Percentiles rank a stretch among this genome's conserved stretches.
Evolutionary conservation across 2,888 invertebrate species (phyloP).

Genomic region (Octodonta nipae): DNA sequence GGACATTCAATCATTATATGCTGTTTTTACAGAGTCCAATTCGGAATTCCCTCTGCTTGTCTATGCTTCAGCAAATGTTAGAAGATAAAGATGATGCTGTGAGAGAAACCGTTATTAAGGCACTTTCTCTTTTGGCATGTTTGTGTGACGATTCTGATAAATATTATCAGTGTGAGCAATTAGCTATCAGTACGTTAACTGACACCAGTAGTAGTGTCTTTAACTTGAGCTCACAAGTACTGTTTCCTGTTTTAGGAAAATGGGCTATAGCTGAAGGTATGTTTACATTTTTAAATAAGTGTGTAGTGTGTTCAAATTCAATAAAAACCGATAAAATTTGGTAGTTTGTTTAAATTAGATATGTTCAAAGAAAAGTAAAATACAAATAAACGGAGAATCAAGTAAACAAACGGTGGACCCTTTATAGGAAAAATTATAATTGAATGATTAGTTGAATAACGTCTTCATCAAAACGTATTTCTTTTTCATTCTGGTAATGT

Average conservation of each 20-base stretch:
- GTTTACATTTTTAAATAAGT: too few species aligned
- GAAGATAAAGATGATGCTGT: constrained; percentile 53
- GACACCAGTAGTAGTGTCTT: constrained; percentile 44
- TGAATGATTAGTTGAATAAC: too few species aligned
- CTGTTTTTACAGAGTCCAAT: constrained; percentile 39
- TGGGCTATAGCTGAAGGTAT: constrained; percentile 42
- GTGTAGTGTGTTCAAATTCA: too few species aligned
- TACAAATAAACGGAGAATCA: too few species aligned
- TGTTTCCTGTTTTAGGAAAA: constrained; percentile 49
- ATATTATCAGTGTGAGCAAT: constrained; percentile 46
- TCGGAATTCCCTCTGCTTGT: constrained; percentile 52
- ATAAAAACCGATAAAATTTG: too few species aligned
- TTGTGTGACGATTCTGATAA: constrained; percentile 52
- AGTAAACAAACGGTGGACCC: too few species aligned
- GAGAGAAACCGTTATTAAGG: constrained; percentile 46
- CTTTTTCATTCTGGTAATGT: too few species aligned
- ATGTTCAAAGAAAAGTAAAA: not conserved
- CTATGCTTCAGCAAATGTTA: constrained; percentile 59
- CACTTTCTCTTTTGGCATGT: constrained; percentile 47
- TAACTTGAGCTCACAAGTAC: constrained; percentile 38
- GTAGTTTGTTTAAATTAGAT: too few species aligned
- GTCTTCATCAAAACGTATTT: too few species aligned
- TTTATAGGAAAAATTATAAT: too few species aligned
- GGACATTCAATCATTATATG: not conserved
- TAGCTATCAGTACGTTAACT: constrained; percentile 44